Evolutionary conservation across 2,797 vertebrate species (phyloP), one percentile per base, ranked within the genome.

Genomic region (Gadopsis bispinosus): DNA sequence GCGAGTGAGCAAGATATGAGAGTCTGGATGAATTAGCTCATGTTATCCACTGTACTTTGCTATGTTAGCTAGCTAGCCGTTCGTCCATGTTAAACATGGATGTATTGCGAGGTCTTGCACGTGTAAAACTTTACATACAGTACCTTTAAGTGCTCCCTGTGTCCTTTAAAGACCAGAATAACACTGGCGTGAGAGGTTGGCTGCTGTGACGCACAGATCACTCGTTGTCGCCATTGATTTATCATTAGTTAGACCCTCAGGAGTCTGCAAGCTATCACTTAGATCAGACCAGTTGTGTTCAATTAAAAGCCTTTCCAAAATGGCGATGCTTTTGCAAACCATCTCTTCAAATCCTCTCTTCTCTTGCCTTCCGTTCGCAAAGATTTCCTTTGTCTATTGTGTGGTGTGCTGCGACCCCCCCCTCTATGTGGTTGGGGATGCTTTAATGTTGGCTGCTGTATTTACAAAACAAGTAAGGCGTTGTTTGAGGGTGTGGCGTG

Each of bases 171-270:
- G 73, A 68, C 19, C 62, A 16, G 22, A 73, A 69, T 69, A 48
- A 60, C 61, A 31, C n/a, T 59, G 80, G 54, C 20, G 35, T 75
- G 62, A 78, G 80, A 80, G 77, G 84, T 73, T 47, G 68, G 75
- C 81, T 4, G 56, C 75, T 59, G 77, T 66, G 85, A 77, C 77
- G 77, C 35, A 17, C 69, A 22, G 50, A 83, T 90, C 77, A 26
- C 83, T 83, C 50, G 39, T 89, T 86, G 83, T 81, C 73, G 10
- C 79, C 86, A 95, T 93, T 89, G 93, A 94, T 94, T 94, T 92
- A 63, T 88, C 88, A 88, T 94, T 93, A 92, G 83, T 69, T 59
- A 8, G 26, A 31, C 75, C 81, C 67, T 85, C 39, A 71, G 75
- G 83, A 85, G 76, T 33, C 48, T 67, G 61, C 50, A 0, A 50